Evolutionary conservation across 2,797 vertebrate species (phyloP), one percentile per base, ranked within the genome.

Genomic region (Mionectes olivaceus): DNA sequence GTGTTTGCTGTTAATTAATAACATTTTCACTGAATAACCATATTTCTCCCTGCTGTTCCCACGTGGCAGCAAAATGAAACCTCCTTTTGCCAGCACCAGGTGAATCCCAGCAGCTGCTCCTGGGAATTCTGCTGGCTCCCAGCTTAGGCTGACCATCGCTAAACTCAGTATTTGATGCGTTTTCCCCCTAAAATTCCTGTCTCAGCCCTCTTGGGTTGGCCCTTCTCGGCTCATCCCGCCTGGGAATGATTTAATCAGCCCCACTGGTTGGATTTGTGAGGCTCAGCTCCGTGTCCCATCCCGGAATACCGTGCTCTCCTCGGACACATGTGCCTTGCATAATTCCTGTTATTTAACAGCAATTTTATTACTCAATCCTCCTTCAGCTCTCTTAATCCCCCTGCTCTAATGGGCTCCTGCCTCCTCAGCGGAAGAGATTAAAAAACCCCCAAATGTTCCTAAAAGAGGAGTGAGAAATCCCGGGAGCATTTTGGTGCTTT

Each of bases 341-440:
- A 94, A 94, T 57, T 39, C 75, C 85, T 37, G 57, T 65, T 84
- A 43, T 78, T 91, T 88, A 78, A 41, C 94, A 71, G 79, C 76
- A 22, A 6, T 68, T 57, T 53, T 52, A 16, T 94, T 83, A 23
- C 94, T 93, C 94, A 88, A 57, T 86, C 91, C 79, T 74, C 8
- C 91, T 90, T 68, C 82, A 53, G 5, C 71, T 91, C 89, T 59
- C 91, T 28, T 60, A 64, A 74, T 92, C 89, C 80, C 79, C 76
- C 52, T 71, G 78, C 93, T 89, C 82, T 52, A 30, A 52, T 19
- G 50, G 50, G 18, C 50, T 52, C 28, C 50, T 52, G 50, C 50
- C 28, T 52, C 50, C 28, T 52, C 50, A 52, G 50, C 2, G 19
- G 57, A 47, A 33, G 18, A 50, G 13, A 19, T 52, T 49, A 19